Base-by-base conservation (phyloP, 2,797 vertebrate species). In the Enteromius unitaeniatus region DNA sequence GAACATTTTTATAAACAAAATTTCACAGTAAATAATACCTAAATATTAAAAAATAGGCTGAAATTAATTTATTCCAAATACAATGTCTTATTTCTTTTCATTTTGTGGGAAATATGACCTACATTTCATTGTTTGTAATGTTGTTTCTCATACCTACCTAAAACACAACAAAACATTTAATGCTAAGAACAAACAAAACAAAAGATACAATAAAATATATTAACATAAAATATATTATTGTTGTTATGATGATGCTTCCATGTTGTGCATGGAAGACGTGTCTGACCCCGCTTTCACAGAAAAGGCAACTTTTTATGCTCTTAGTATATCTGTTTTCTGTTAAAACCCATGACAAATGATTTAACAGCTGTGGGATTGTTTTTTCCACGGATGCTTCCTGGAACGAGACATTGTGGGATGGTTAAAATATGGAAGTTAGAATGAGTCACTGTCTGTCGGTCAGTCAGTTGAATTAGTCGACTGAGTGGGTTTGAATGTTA, bases 381-480 rank as follows among this genome's bases (percentile, higher is more conserved):
- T 78, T 82, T 85, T 83, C 72, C 60, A 74, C 49, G 28, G 34
- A 23, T 73, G 78, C 89, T 89, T 93, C 86, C 88, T 92, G 88
- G 84, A 92, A 86, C 86, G 80, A 64, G 55, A 81, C 86, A 88
- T 90, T 88, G 85, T 77, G 82, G 79, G 60, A 76, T 80, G 87
- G 78, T 88, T 89, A 87, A 89, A 89, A 89, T 91, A 84, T 87
- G 85, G 47, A 89, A 81, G 86, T 83, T 60, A 26, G 31, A 3
- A 49, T 90, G 91, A 92, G 89, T 93, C 92, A 92, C 84, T 88
- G 86, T 80, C 84, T 79, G 2, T 79, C 9, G 87, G 91, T 90
- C 90, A 91, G 80, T 67, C 40, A 51, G 77, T 73, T 31, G 45
- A 77, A 45, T 84, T 75, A 37, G 82, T 82, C 91, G 90, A 92